Base-by-base conservation (phyloP, 2,113 vertebrate genomes). In the Ariopsis seemanni region DNA sequence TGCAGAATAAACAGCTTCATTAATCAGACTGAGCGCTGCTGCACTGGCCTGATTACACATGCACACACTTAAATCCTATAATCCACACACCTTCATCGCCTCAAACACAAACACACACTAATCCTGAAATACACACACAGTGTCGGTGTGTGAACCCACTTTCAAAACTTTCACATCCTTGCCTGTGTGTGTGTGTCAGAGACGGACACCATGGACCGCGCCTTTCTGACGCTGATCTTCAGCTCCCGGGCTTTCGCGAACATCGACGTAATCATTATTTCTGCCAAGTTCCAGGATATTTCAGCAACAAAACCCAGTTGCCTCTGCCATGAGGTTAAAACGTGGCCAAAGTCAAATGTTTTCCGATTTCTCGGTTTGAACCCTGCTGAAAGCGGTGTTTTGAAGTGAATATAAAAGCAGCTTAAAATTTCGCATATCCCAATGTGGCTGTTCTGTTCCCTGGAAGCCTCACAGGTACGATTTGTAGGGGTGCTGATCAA, bases 21-120 rank as follows among this genome's bases (percentile, higher is more conserved):
- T 90, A 90, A 90, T 90, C 89, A 90, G 86, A 90, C 83, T 78
- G 86, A 89, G 86, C 77, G 86, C 75, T 87, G 75, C 89, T 80
- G 74, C 78, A 87, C 55, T 83, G 34, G 79, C 57, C 83, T 89
- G 89, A 89, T 89, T 89, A 85, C 69, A 82, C 72, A 80, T 63
- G 55, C 62, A 63, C 63, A 60, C 84, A 30, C 58, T 25, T 52
- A 52, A 77, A 77, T 52, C 75, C 75, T 27, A 53, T 55, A 78
- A 67, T 71, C 30, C 20, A n/a, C 48, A 60, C 25, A 71, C 77
- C 86, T 86, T 84, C 34, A 67, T 30, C 8, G 1, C 27, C 34
- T 83, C 72, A 83, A 62, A 80, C 80, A 81, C n/a, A 58, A 10
- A 87, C 22, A 18, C 63, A 86, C 53, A 78, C 42, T 71, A 75